Evolutionary conservation across 2,113 vertebrate species (phyloP), one percentile per base, ranked within the genome.

Genomic region (Oncorhynchus keta): DNA sequence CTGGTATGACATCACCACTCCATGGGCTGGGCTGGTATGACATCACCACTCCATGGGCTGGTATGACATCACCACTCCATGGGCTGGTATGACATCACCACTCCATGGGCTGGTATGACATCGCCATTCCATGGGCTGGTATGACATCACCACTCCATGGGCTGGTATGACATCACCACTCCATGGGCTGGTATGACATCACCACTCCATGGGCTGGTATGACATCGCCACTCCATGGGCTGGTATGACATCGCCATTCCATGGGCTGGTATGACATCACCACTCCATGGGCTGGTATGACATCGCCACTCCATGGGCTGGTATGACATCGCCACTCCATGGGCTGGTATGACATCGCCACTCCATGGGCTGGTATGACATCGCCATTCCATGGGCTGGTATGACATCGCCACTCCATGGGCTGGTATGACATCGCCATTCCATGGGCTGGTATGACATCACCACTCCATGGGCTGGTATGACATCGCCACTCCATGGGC

Each of bases 321-420:
- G 51, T 18, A 12, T 20, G 20, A 13, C 57, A 18, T 61, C 55
- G 0, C 55, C 20, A n/a, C n/a, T 61, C 3, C 48, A 14, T 61
- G 57, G 20, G 57, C 14, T 78, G 87, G 88, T 79, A 73, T 57
- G 55, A 57, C 55, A 20, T 6, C 55, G 4, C 55, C 55, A 20
- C 6, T 57, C 55, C 32, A 32, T 32, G 32, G 32, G 32, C 32
- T 32, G 32, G 32, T 32, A 32, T 57, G 51, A 57, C 51, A 20
- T 20, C 51, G 1, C 51, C 51, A 20, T 2, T 57, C 51, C 51
- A 57, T 13, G 51, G 39, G 77, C 55, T 16, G 18, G 51, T 18
- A 13, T n/a, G n/a, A 14, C n/a, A 6, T 61, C 57, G 0, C 57
- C n/a, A 2, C 22, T 61, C 3, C 49, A 14, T 61, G 57, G n/a